A percentile compares a stretch with the other conserved stretches of the same genome.
phyloP scores from a whole-genome alignment of 2,888 invertebrate species.

The Subacronicta megacephala region DNA sequence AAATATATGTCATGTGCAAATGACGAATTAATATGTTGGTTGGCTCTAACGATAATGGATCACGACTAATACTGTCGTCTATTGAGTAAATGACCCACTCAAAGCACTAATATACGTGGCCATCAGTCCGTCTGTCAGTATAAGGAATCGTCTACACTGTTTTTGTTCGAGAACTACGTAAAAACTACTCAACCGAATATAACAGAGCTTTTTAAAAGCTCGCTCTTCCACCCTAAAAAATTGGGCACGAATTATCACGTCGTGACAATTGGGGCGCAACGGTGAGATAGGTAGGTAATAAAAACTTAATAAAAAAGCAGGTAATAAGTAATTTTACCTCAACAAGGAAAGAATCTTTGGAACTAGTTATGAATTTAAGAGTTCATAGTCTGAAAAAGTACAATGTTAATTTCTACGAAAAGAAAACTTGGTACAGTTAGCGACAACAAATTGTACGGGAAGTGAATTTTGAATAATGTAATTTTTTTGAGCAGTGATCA shows the following conservation, averaged over 20 bases:
- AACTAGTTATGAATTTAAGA: conserved; percentile 34
- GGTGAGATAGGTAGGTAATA: conserved; percentile 19
- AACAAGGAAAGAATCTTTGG: conserved; percentile 20
- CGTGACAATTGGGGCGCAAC: conserved; percentile 41
- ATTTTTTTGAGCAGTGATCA: too few relatives aligned
- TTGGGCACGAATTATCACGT: conserved; percentile 26
- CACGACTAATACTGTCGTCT: background rate
- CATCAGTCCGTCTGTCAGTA: conserved; percentile 8
- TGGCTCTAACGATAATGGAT: background rate
- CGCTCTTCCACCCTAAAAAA: conserved; percentile 9
- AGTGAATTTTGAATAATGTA: too few relatives aligned
- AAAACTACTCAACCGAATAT: conserved; percentile 14
- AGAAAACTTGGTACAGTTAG: background rate
- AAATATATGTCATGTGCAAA: too few relatives aligned
- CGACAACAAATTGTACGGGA: background rate
- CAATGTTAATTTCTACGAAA: background rate
- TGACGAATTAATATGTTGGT: too few relatives aligned
- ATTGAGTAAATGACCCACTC: background rate
- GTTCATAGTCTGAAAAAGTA: conserved; percentile 4
- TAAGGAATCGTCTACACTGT: conserved; percentile 1
- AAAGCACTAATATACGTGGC: conserved; percentile 9
- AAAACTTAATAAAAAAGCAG: conserved; percentile 34
- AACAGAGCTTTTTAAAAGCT: background rate
- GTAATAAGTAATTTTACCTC: conserved; percentile 40
- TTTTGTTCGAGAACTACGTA: conserved; percentile 2